phyloP scores from a whole-genome alignment of 2,888 invertebrate species.

The Ptilodon capucinus region DNA sequence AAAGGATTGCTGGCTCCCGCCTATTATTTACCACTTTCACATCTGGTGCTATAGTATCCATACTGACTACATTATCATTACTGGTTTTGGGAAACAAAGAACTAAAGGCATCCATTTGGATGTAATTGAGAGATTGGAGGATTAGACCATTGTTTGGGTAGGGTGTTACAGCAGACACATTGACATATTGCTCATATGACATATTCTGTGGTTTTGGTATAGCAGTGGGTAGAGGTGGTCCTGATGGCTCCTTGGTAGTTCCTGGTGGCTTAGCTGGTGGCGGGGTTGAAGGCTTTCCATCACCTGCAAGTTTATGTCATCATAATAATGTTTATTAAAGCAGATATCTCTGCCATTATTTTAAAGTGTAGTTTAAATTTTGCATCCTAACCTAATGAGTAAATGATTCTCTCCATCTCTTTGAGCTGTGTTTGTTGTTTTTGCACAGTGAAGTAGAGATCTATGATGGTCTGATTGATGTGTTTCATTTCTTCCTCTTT shows the following conservation, averaged over 20 bases:
- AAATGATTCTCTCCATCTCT: slow-evolving; percentile 85
- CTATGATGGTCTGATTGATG: slow-evolving; percentile 85
- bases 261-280: slow-evolving; percentile 7
- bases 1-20: slow-evolving; percentile 60
- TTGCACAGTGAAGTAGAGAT: slow-evolving; percentile 87
- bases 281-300: slow-evolving; percentile 39
- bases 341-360: neutral
- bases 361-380: neutral
- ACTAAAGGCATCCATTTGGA: slow-evolving; percentile 77
- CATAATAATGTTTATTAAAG: neutral
- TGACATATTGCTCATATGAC: slow-evolving; percentile 21
- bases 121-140: slow-evolving; percentile 73
- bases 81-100: slow-evolving; percentile 56
- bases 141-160: slow-evolving; percentile 74
- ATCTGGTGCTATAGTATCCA: slow-evolving; percentile 27
- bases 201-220: slow-evolving; percentile 32
- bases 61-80: slow-evolving; percentile 22
- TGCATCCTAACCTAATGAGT: slow-evolving; percentile 62
- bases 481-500: slow-evolving; percentile 85
- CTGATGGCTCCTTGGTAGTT: slow-evolving; percentile 11
- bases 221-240: slow-evolving; percentile 24
- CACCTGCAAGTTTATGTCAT: slow-evolving; percentile 42
- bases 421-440: slow-evolving; percentile 90
- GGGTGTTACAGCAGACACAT: slow-evolving; percentile 49
- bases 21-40: slow-evolving; percentile 41